Evolutionary conservation across 2,113 vertebrate genomes (phyloP).

Genomic region (Eudyptes chrysolophus): DNA sequence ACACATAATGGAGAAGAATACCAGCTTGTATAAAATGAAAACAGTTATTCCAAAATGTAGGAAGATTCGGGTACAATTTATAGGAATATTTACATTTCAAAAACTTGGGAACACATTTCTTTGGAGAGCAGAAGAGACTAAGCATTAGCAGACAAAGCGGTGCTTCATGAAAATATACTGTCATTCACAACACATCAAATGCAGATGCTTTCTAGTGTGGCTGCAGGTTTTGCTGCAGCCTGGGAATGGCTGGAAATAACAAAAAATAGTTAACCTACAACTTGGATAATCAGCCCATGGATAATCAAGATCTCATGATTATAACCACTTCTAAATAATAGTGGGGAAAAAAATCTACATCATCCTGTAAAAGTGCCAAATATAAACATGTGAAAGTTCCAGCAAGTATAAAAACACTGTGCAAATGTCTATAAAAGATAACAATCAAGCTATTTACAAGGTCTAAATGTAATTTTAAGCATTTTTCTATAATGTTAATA

Average conservation of each 20-base stretch:
- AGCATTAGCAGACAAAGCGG: neutral
- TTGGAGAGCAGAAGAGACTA: neutral
- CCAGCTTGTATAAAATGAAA: neutral
- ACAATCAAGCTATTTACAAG: neutral
- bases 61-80: neutral
- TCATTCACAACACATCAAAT: neutral
- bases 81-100: neutral
- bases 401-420: neutral
- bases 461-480: neutral
- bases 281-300: neutral
- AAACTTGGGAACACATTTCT: neutral
- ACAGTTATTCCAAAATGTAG: neutral
- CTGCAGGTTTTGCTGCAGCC: neutral
- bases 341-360: neutral
- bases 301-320: neutral
- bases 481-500: neutral
- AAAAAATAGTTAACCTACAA: neutral
- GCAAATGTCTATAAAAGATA: neutral
- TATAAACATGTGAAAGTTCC: neutral
- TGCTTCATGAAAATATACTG: neutral
- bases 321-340: neutral
- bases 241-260: neutral
- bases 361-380: neutral
- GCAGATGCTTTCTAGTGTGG: neutral
- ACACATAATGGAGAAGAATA: neutral